phyloP scores from a whole-genome alignment of 2,113 vertebrate species.

The Coturnix japonica region DNA sequence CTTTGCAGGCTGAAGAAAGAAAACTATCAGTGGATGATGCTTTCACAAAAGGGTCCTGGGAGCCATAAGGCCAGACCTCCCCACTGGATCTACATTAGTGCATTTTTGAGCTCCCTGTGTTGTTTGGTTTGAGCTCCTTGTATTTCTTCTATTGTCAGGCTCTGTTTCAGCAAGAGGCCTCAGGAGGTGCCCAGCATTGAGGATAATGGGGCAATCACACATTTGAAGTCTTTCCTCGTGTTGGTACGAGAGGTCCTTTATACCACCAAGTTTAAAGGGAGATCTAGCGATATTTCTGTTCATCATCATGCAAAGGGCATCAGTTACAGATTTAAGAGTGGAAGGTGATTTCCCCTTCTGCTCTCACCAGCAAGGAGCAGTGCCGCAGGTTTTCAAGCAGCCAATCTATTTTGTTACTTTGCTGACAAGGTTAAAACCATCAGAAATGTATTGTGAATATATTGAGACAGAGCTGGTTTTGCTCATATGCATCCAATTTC shows the following conservation, averaged over 20 bases:
- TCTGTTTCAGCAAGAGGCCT: background rate
- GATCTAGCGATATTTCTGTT: conserved; percentile 10
- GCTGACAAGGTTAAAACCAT: conserved; percentile 32
- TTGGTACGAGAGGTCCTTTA: background rate
- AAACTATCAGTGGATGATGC: background rate
- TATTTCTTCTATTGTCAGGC: background rate
- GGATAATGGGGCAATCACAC: conserved; percentile 2
- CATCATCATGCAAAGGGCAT: background rate
- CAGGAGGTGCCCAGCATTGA: background rate
- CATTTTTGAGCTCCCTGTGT: background rate
- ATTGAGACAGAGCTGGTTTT: background rate
- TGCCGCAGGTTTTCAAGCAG: background rate
- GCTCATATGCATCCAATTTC: background rate
- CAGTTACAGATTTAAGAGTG: conserved; percentile 21
- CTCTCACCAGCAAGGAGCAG: background rate
- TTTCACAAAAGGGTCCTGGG: background rate
- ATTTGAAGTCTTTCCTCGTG: background rate
- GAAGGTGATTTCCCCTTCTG: conserved; percentile 31
- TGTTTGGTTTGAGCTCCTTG: background rate
- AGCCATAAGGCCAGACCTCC: background rate
- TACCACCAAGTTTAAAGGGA: background rate
- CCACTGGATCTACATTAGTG: too few relatives aligned
- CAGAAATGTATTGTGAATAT: background rate
- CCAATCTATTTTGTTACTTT: background rate
- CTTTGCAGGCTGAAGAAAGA: fast-evolving